Base-by-base conservation (phyloP, 1,140 invertebrate species). In the Heliconius nattereri region DNA sequence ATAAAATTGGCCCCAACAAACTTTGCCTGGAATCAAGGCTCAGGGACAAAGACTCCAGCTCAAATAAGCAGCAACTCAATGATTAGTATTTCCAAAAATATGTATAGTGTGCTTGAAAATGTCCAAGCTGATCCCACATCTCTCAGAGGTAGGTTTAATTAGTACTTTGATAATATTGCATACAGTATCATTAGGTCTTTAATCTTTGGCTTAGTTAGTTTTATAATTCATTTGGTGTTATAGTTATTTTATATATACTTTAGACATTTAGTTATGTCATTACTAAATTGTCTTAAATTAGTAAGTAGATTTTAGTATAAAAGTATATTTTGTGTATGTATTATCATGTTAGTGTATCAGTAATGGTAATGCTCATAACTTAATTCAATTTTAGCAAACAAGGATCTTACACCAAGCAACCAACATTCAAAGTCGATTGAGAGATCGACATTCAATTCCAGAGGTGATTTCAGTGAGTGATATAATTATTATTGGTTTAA, bases 401-500 rank as follows among this genome's bases (percentile, higher is more conserved):
- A 90, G 82, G 91, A 94, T 76, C 83, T 91, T 49, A 71, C 87
- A 23, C 84, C 89, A 74, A 86, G 83, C 75, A 92, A 94, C 83
- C 87, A 86, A 16, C 86, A 93, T 82, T 89, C 91, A 20, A 93
- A 92, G 76, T 94, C 92, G 1, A 93, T 94, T 78, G 92, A 94
- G 79, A 89, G 91, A 76, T 93, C 92, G 2, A 94, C 91, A 77
- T 94, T 94, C 80, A 93, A 91, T 74, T 90, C 92, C 20, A 86
- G 90, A 85, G 86, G 84, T 79, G 91, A 92, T 37, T 91, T 90
- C 81, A 89, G 91, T 93, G 81, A 91, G 91, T 90, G 73, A 13
- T 66, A 13, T 66, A 26, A 9, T 57, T 54, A 54, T 23, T 57
- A 23, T 23, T 57, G 9, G 7, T 3, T 45, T 54, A n/a, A 57